Evolutionary conservation across 1,140 invertebrate species (phyloP), one percentile per base, ranked within the genome.

Genomic region (Diachasmimorpha longicaudata): DNA sequence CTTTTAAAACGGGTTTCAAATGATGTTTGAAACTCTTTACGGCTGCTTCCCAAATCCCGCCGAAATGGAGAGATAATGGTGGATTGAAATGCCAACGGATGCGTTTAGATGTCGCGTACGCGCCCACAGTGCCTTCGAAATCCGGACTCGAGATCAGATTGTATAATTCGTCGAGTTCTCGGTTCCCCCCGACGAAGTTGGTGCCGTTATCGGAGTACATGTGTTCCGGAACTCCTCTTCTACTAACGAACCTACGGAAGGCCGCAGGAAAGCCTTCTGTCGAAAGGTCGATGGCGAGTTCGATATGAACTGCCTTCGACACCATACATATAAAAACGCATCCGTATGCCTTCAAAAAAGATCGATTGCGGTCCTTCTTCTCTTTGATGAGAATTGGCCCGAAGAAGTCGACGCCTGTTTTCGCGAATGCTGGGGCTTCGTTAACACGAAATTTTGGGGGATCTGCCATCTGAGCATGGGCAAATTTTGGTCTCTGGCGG

Each of bases 221-320:
- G n/a, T n/a, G n/a, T n/a, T n/a, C n/a, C n/a, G n/a, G n/a, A n/a
- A n/a, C n/a, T n/a, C n/a, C n/a, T n/a, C n/a, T n/a, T n/a, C n/a
- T n/a, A n/a, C n/a, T n/a, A n/a, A n/a, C n/a, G 58, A 86, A 86
- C 48, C 82, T 68, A 13, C 68, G 37, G 11, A 86, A 78, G 10
- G 82, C 77, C 14, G 75, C 72, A 0, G 84, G 31, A 68, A 85
- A 84, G 13, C 77, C 77, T 21, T 81, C 76, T 4, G 82, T 52
- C 1, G 66, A 48, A 16, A 73, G 39, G 13, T 73, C 55, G n/a
- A 6, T 23, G 4, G 19, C 55, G 5, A 63, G 5, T 23, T 70
- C 68, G 3, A 71, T 8, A n/a, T 71, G 69, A 6, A 71, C 42
- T 1, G n/a, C n/a, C n/a, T n/a, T n/a, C n/a, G n/a, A n/a, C n/a